phyloP scores from a whole-genome alignment of 2,113 vertebrate species.

The Leptobrachium ailaonicum region DNA sequence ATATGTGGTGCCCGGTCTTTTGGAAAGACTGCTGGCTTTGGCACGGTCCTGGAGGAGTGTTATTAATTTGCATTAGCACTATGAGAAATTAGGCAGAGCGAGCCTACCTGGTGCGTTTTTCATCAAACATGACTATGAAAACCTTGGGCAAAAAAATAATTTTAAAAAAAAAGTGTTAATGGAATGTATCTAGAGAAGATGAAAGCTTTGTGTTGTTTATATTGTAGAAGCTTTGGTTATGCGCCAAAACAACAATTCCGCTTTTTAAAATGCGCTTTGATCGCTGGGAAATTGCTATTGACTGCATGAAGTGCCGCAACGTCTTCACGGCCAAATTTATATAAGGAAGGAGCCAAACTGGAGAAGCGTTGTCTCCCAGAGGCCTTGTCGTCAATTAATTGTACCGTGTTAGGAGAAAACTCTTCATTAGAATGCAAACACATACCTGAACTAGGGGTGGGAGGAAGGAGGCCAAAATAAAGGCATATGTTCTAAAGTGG shows the following conservation, averaged over 20 bases:
- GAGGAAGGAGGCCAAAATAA: no score
- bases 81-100: conserved; percentile 31
- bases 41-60: conserved; percentile 65
- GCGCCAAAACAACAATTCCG: background rate
- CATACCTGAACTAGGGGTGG: no score
- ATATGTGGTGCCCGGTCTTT: conserved; percentile 77
- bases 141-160: background rate
- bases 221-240: background rate
- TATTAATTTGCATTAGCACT: conserved; percentile 60
- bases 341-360: no score
- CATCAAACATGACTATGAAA: background rate
- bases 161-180: background rate
- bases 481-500: no score
- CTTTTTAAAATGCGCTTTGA: background rate
- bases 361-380: no score
- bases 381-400: no score
- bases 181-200: no score
- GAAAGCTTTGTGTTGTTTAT: no score
- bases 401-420: no score
- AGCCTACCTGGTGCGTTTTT: background rate
- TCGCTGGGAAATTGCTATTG: background rate
- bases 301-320: no score
- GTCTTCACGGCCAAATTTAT: no score
- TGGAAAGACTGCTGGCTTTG: conserved; percentile 72
- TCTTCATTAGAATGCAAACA: no score